phyloP scores from a whole-genome alignment of 2,797 vertebrate genomes.

The Notolabrus celidotus region DNA sequence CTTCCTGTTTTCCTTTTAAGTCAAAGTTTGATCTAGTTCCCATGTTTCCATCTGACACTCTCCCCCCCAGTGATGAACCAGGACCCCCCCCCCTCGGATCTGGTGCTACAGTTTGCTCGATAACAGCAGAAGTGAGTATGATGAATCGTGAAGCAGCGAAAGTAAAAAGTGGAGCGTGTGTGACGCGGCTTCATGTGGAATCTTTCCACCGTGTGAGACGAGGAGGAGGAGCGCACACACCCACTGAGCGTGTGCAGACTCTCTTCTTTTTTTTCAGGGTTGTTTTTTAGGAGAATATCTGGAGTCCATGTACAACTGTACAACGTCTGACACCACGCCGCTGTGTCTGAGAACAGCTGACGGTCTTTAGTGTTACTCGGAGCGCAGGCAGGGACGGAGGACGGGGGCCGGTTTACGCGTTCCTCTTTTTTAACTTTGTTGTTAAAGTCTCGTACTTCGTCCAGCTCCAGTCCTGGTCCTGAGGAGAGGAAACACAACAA shows the following conservation, averaged over 20 bases:
- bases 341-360: constrained; percentile 41
- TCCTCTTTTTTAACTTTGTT: constrained; percentile 79
- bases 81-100: constrained; percentile 11
- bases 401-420: constrained; percentile 48
- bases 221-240: constrained; percentile 27
- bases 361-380: constrained; percentile 78
- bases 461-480: constrained; percentile 87
- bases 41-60: constrained; percentile 4
- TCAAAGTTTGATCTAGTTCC: constrained; percentile 26
- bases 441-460: constrained; percentile 82
- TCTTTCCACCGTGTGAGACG: constrained; percentile 6
- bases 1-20: constrained; percentile 57
- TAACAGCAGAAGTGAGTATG: constrained; percentile 26
- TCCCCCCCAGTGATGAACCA: not conserved
- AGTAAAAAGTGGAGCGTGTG: constrained; percentile 15
- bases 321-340: constrained; percentile 29
- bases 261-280: constrained; percentile 8
- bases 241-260: constrained; percentile 22
- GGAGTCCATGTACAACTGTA: constrained; percentile 54
- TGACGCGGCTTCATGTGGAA: constrained; percentile 9
- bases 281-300: constrained; percentile 22
- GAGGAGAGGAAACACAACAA: constrained; percentile 27
- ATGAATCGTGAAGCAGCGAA: constrained; percentile 23
- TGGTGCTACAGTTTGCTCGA: constrained; percentile 66
- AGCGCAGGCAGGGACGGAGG: constrained; percentile 47